Percentiles rank a stretch among this genome's conserved stretches.
phyloP scores from a whole-genome alignment of 2,113 vertebrate genomes.

The Rhadina sibilatrix region DNA sequence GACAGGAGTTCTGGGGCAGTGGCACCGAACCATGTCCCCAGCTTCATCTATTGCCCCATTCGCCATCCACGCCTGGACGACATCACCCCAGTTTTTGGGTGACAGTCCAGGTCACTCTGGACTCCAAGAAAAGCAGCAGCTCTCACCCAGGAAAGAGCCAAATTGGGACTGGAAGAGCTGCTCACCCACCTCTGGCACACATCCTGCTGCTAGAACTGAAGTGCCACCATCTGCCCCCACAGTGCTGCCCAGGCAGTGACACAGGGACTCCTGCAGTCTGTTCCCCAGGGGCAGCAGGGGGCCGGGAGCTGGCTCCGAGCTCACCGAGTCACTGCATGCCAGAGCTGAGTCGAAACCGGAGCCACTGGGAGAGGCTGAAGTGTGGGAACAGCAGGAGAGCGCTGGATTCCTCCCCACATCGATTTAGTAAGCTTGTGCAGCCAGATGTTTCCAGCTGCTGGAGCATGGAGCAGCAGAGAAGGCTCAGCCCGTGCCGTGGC shows the following conservation, averaged over 20 bases:
- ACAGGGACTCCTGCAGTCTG: fast-evolving
- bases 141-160: background rate
- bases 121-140: background rate
- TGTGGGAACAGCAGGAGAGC: background rate
- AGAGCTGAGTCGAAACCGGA: background rate
- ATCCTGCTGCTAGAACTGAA: background rate
- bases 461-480: background rate
- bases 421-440: constrained; percentile 21
- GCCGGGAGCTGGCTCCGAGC: fast-evolving
- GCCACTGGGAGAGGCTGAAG: background rate
- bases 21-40: background rate
- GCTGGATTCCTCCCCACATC: constrained; percentile 18
- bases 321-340: background rate
- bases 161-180: background rate
- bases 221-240: background rate
- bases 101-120: background rate
- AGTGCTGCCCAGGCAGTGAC: background rate
- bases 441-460: constrained; percentile 58
- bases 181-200: background rate
- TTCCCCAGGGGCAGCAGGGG: background rate
- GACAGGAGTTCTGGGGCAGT: background rate
- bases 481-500: background rate
- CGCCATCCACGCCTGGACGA: background rate
- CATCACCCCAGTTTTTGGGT: background rate
- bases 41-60: fast-evolving